Percentiles rank a stretch among this genome's conserved stretches.
These are phyloP conservation scores for Meloe dianella DNA, from an alignment of 2,888 invertebrate species.

Conservation along the genomic window DNA sequence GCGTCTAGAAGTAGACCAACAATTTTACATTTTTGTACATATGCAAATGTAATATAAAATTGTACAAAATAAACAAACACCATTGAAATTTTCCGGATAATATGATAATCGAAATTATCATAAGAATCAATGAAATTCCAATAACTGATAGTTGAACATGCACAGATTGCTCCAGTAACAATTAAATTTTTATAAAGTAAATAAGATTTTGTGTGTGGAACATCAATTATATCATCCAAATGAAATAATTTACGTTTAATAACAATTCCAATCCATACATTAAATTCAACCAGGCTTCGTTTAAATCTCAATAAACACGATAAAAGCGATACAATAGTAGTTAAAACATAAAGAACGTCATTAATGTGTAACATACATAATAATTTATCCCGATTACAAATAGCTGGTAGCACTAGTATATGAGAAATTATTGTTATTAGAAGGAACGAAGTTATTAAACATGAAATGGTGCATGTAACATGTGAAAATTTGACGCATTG, in stretches of 20 bases:
- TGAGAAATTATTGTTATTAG: neutral
- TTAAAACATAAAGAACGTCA: neutral
- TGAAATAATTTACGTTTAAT: neutral
- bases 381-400: neutral
- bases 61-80: neutral
- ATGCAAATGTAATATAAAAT: neutral
- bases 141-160: neutral
- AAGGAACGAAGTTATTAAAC: neutral
- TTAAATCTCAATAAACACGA: neutral
- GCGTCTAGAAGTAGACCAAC: slow-evolving; percentile 3
- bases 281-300: neutral
- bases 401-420: neutral
- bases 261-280: neutral
- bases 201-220: neutral
- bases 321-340: neutral
- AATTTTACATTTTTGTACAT: neutral
- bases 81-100: neutral
- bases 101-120: slow-evolving; percentile 8
- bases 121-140: neutral
- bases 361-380: neutral
- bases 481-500: slow-evolving; percentile 16
- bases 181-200: neutral
- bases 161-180: neutral
- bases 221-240: slow-evolving; percentile 6
- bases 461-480: neutral